phyloP scores from a whole-genome alignment of 2,888 invertebrate species.

The Odontothrips loti region DNA sequence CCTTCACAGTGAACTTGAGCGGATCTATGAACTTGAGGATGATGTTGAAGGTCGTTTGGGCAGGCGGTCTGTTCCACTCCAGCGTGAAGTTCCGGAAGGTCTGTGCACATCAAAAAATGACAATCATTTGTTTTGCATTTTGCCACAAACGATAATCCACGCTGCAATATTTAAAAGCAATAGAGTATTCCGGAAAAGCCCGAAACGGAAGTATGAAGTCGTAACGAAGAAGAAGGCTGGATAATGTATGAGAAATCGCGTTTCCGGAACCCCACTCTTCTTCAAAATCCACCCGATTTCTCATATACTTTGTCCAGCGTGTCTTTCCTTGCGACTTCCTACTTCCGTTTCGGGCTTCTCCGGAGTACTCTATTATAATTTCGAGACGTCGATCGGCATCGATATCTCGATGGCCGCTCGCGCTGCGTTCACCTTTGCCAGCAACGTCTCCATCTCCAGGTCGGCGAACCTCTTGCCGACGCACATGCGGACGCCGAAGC shows the following conservation, averaged over 20 bases:
- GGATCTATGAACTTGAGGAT: conserved; percentile 31
- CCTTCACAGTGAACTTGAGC: conserved; percentile 32
- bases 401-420: too few species aligned
- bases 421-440: conserved; percentile 38
- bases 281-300: too few species aligned
- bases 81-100: conserved; percentile 33
- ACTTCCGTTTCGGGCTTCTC: too few species aligned
- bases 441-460: conserved; percentile 43
- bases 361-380: too few species aligned
- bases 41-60: not conserved
- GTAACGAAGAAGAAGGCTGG: too few species aligned
- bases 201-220: too few species aligned
- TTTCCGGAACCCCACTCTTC: not conserved
- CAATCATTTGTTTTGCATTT: not conserved
- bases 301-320: too few species aligned
- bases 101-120: conserved; percentile 11
- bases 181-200: too few species aligned
- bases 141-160: too few species aligned
- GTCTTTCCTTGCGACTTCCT: too few species aligned
- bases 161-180: too few species aligned
- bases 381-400: not conserved
- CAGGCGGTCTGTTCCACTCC: conserved; percentile 30
- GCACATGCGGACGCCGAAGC: conserved; percentile 42
- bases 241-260: too few species aligned
- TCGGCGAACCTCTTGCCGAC: conserved; percentile 47